A percentile compares a stretch with the other conserved stretches of the same genome.
Evolutionary conservation across 2,888 invertebrate genomes (phyloP).

Genomic region (Pandemis cinnamomeana): DNA sequence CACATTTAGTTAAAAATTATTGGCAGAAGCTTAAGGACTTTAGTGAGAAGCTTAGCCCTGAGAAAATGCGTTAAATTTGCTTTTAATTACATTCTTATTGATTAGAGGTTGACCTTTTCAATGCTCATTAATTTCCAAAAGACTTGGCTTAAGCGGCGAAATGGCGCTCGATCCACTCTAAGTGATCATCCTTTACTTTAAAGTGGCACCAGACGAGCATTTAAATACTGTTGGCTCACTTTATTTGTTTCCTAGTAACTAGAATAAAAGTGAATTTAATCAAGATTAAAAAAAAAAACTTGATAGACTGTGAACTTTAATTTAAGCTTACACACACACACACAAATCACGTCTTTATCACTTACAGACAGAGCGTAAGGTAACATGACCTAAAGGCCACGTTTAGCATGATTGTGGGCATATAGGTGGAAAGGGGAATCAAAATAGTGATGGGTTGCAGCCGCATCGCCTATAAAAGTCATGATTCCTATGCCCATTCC

Average conservation of each 20-base stretch:
- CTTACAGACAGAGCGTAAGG: no score
- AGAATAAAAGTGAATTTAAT: no score
- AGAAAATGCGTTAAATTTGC: constrained; percentile 32
- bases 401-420: no score
- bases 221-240: background rate
- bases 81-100: constrained; percentile 38
- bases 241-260: background rate
- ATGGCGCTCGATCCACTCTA: background rate
- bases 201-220: background rate
- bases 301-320: no score
- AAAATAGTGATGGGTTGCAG: no score
- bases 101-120: constrained; percentile 32
- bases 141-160: constrained; percentile 2
- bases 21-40: constrained; percentile 47
- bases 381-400: no score
- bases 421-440: no score
- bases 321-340: no score
- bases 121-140: constrained; percentile 19
- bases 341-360: no score
- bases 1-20: constrained; percentile 74
- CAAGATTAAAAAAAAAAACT: background rate
- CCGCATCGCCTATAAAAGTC: no score
- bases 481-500: no score
- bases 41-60: constrained; percentile 29
- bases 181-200: constrained; percentile 3